Evolutionary conservation across 1,140 invertebrate genomes (phyloP), one percentile per base, ranked within the genome.

Genomic region (Musca vetustissima): DNA sequence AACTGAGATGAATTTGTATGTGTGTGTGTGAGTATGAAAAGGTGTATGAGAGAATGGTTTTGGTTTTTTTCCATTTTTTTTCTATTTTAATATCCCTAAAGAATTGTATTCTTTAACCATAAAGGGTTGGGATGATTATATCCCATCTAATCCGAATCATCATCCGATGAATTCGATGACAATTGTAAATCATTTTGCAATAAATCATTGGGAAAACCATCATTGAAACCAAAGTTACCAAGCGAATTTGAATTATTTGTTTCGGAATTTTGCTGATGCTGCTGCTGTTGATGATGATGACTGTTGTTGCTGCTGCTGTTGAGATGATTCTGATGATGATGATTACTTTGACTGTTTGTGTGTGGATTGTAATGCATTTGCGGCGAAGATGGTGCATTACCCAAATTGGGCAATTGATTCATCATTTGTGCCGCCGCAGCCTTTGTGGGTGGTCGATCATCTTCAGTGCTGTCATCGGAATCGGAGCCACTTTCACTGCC

Each of bases 131-230:
- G n/a, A n/a, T n/a, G n/a, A n/a, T n/a, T n/a, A n/a, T n/a, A n/a
- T n/a, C 28, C 1, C 32, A 69, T 64, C 71, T 79, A 76, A 71
- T 81, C 79, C 19, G 57, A 61, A 70, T 80, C 77, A 66, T 79
- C 79, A 67, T 81, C 79, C 70, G 79, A 81, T 72, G 80, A 82
- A 73, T 81, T 80, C 49, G 80, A 82, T 50, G 80, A 92, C 70
- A 92, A 83, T 76, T 90, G 88, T 72, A 92, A 82, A 84, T 92
- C 91, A 73, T 91, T 89, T 76, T 87, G 88, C 52, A 90, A 81
- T 71, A 89, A 83, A 82, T 86, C 84, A 75, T 84, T 82, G 67
- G 85, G 84, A 83, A 87, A 84, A 11, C 83, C 78, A 66, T 84
- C 78, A 53, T 55, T 61, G 28, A 32, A 19, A n/a, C 9, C 28